phyloP scores from a whole-genome alignment of 2,113 vertebrate species.

The Stigmatopora nigra region DNA sequence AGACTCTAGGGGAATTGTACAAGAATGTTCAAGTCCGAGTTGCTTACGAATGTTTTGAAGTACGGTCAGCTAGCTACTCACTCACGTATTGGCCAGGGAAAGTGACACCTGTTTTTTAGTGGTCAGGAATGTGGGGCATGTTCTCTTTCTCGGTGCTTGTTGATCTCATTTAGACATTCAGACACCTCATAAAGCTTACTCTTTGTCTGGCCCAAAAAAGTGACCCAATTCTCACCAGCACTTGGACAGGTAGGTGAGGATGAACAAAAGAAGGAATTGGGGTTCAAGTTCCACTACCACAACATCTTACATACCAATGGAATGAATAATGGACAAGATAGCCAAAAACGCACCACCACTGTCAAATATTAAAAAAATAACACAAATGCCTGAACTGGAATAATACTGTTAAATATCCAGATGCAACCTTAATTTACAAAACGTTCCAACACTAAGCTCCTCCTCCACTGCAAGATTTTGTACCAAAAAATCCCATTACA shows the following conservation, averaged over 20 bases:
- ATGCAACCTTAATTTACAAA: too few relatives aligned
- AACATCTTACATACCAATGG: too few relatives aligned
- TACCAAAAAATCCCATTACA: too few relatives aligned
- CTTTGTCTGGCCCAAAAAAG: slow-evolving; percentile 13
- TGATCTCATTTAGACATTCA: slow-evolving; percentile 35
- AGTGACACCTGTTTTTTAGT: slow-evolving; percentile 53
- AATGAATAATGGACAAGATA: slow-evolving; percentile 23
- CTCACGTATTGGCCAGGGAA: slow-evolving; percentile 29
- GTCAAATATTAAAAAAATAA: too few relatives aligned
- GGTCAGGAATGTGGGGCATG: slow-evolving; percentile 44
- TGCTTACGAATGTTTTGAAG: neutral
- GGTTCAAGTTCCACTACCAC: slow-evolving; percentile 14
- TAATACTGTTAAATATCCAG: too few relatives aligned
- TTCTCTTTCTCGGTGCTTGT: slow-evolving; percentile 21
- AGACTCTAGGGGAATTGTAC: neutral
- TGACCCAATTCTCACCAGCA: slow-evolving; percentile 37
- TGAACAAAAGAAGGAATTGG: slow-evolving; percentile 45
- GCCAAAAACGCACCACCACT: too few relatives aligned
- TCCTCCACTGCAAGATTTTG: too few relatives aligned
- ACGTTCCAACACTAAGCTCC: too few relatives aligned
- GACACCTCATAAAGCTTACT: slow-evolving; percentile 33
- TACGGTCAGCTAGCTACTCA: slow-evolving; percentile 51
- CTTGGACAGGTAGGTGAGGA: slow-evolving; percentile 30
- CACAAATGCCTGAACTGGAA: too few relatives aligned
- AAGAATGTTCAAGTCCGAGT: neutral